phyloP scores from a whole-genome alignment of 2,113 vertebrate species.

The Chiloscyllium plagiosum region DNA sequence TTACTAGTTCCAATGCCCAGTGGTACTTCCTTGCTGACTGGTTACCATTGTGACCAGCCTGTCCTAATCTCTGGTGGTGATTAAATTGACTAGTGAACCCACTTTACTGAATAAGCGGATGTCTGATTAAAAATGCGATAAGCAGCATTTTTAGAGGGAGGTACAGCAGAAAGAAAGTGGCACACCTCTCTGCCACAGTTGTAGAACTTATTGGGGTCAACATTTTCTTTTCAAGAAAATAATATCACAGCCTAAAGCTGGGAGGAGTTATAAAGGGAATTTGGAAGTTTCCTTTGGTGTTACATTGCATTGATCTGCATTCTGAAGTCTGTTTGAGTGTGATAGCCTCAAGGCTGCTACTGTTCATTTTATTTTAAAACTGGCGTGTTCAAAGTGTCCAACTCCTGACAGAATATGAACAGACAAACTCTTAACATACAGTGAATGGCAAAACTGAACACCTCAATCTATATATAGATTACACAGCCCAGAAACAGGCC shows the following conservation, averaged over 20 bases:
- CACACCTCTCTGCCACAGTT: background rate
- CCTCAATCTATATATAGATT: background rate
- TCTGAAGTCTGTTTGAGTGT: background rate
- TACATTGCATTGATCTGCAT: background rate
- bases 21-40: too few relatives aligned
- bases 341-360: background rate
- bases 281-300: background rate
- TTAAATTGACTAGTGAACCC: background rate
- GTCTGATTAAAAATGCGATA: background rate
- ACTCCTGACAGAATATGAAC: background rate
- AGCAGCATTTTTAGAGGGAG: background rate
- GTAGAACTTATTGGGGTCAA: background rate
- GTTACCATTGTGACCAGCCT: too few relatives aligned
- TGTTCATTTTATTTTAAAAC: background rate
- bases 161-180: background rate
- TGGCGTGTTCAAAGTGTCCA: background rate
- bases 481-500: background rate
- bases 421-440: background rate
- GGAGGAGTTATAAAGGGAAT: background rate
- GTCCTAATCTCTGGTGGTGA: background rate
- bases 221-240: background rate
- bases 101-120: too few relatives aligned
- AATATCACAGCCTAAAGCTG: background rate
- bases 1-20: background rate
- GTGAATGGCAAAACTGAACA: background rate